Conservation (phyloP, 1,140 invertebrate genomes). For the Saccostrea echinata region DNA sequence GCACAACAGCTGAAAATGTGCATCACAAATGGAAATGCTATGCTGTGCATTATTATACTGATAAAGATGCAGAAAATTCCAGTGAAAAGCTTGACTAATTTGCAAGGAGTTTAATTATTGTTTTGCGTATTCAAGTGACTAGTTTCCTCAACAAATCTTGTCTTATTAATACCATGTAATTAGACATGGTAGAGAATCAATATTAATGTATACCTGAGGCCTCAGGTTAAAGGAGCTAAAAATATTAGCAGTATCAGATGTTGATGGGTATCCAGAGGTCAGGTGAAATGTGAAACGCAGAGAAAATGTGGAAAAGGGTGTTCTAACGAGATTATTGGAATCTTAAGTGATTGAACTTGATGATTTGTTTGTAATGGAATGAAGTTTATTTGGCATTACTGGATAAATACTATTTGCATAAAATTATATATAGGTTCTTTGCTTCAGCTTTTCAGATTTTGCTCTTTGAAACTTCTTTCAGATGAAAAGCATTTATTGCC, state of each 20-base stretch:
- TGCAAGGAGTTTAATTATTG: background rate
- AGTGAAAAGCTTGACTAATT: background rate
- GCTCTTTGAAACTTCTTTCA: background rate
- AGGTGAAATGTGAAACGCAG: background rate
- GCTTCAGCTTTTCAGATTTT: background rate
- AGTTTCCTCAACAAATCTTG: background rate
- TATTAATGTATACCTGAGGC: background rate
- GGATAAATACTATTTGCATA: background rate
- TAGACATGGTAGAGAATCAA: background rate
- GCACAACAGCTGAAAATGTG: conserved; percentile 23
- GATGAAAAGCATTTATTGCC: background rate
- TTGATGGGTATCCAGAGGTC: background rate
- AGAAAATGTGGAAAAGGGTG: background rate
- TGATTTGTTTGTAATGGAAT: background rate
- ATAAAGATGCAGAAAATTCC: background rate
- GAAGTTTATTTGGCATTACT: background rate
- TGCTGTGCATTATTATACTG: background rate
- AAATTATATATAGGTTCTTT: background rate
- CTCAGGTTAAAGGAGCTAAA: background rate
- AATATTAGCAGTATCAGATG: background rate
- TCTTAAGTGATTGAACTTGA: background rate
- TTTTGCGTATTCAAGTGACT: background rate
- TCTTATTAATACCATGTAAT: conserved; percentile 24
- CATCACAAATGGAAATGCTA: background rate
- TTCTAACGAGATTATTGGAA: background rate